Conservation (phyloP, 2,113 vertebrate genomes). For the Naja naja region DNA sequence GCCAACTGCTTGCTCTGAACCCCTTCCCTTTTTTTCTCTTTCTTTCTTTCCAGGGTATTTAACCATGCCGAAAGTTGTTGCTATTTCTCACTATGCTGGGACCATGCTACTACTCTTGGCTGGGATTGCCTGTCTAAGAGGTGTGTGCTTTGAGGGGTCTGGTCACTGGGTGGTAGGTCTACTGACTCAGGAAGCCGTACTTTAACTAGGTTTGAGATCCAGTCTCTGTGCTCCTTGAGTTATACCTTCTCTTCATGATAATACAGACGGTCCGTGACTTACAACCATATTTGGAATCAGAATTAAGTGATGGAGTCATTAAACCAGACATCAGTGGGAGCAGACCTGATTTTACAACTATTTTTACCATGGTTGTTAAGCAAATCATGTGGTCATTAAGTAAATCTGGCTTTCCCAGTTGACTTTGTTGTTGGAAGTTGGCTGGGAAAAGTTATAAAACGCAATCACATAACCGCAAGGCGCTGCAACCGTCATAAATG, state of each 20-base stretch:
- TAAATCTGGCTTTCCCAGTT: neutral
- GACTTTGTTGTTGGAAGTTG: neutral
- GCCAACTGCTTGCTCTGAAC: neutral
- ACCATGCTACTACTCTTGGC: constrained; percentile 81
- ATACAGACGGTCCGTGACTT: neutral
- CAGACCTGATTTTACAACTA: neutral
- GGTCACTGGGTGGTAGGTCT: neutral
- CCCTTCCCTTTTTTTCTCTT: neutral
- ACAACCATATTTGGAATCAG: neutral
- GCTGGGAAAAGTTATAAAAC: neutral
- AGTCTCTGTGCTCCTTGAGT: neutral
- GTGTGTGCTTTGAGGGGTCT: constrained; percentile 57
- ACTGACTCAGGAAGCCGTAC: neutral
- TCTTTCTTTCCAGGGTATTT: constrained; percentile 75
- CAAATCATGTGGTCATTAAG: neutral
- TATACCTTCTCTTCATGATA: neutral
- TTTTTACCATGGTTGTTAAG: neutral
- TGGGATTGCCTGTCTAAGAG: constrained; percentile 86
- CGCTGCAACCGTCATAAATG: neutral
- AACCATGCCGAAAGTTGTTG: constrained; percentile 83
- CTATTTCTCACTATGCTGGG: constrained; percentile 82
- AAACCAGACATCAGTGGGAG: neutral
- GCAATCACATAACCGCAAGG: neutral
- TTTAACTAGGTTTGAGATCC: neutral
- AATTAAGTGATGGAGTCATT: neutral